These are phyloP conservation scores for Sakesphorus luctuosus DNA, from an alignment of 2,113 vertebrate species.

Conservation along the genomic window DNA sequence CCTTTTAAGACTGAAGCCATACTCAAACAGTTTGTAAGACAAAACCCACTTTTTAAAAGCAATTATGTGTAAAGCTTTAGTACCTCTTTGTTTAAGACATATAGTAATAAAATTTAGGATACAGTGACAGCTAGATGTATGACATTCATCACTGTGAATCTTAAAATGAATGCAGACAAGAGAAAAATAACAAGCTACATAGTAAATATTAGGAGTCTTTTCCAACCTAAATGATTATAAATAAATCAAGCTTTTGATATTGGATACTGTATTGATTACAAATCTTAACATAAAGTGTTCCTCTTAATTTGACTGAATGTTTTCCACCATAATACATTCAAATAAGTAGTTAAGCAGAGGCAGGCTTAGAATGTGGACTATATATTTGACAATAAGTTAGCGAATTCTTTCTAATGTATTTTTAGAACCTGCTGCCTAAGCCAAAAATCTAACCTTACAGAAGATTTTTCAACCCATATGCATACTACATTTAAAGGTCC, in stretches of 20 bases:
- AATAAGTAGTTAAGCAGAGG: not conserved
- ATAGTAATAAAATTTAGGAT: not conserved
- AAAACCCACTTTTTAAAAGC: not conserved
- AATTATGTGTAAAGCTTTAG: not conserved
- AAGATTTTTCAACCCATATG: constrained; percentile 67
- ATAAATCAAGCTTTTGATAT: not conserved
- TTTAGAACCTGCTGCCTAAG: not conserved
- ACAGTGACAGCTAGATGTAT: not conserved
- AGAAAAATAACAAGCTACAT: not conserved
- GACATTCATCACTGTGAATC: not conserved
- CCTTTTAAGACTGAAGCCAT: not conserved
- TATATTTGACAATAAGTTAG: not conserved
- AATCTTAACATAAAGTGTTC: not conserved
- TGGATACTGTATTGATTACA: not conserved
- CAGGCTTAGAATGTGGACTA: not conserved
- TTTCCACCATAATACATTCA: not conserved
- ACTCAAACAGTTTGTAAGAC: not conserved
- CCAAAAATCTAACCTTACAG: not conserved
- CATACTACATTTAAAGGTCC: constrained; percentile 26
- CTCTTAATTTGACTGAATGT: not conserved
- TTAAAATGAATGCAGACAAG: not conserved
- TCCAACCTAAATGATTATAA: not conserved
- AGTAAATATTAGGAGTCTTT: not conserved
- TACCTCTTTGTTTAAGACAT: not conserved
- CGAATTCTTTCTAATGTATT: not conserved